Evolutionary conservation across 2,113 vertebrate genomes (phyloP).

Genomic region (Tachysurus fulvidraco): DNA sequence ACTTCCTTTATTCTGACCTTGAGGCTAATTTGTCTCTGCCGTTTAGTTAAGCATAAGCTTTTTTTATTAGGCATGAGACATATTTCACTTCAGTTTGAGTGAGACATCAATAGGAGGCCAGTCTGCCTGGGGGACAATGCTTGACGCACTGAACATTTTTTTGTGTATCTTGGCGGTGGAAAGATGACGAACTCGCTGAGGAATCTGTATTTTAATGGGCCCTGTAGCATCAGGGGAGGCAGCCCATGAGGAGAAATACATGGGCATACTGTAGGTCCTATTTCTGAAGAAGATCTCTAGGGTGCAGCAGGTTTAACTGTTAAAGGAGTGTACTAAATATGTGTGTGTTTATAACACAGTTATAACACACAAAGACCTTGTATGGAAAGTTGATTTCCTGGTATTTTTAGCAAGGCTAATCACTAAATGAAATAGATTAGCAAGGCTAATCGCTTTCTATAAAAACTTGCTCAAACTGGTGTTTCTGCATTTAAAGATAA

Average conservation of each 20-base stretch:
- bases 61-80: constrained; percentile 27
- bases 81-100: constrained; percentile 30
- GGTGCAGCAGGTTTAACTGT: not conserved
- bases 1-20: constrained; percentile 21
- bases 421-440: too few species aligned
- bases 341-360: not conserved
- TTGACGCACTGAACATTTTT: constrained; percentile 34
- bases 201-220: constrained; percentile 55
- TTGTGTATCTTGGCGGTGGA: constrained; percentile 39
- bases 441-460: not conserved
- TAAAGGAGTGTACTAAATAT: not conserved
- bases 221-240: constrained; percentile 34
- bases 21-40: constrained; percentile 37
- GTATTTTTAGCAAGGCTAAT: not conserved
- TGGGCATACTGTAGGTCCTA: not conserved
- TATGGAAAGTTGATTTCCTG: not conserved
- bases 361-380: not conserved
- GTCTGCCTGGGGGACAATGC: constrained; percentile 43
- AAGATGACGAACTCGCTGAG: constrained; percentile 39
- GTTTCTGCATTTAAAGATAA: not conserved
- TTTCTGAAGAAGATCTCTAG: not conserved
- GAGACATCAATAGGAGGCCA: constrained; percentile 36
- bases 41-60: constrained; percentile 40
- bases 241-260: constrained; percentile 32
- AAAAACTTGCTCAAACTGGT: not conserved